These are phyloP conservation scores for Trinectes maculatus DNA, from an alignment of 2,113 vertebrate species.

Conservation along the genomic window DNA sequence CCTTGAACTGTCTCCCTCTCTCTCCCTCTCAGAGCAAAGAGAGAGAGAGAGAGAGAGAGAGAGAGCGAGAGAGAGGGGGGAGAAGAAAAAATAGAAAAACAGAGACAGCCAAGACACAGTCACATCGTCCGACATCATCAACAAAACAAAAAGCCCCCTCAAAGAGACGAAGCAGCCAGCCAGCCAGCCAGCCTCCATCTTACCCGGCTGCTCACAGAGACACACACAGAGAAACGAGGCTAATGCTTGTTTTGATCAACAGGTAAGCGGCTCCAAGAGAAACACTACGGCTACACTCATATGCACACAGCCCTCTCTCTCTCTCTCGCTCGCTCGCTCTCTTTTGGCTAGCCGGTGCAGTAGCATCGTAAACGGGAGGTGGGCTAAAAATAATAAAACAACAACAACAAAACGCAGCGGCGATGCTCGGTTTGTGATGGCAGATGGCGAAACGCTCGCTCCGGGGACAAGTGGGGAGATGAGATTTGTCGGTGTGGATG, in stretches of 20 bases:
- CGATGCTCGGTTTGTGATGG: constrained; percentile 39
- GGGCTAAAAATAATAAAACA: too few species aligned
- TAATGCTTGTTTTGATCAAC: constrained; percentile 78
- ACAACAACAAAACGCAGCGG: constrained; percentile 18
- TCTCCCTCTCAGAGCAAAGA: constrained; percentile 66
- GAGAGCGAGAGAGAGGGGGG: constrained; percentile 32
- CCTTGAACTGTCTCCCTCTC: constrained; percentile 61
- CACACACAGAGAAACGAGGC: constrained; percentile 66
- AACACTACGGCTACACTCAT: constrained; percentile 41
- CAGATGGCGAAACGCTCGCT: constrained; percentile 59
- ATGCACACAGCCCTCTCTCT: constrained; percentile 45
- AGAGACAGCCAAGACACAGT: constrained; percentile 75
- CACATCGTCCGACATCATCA: constrained; percentile 76
- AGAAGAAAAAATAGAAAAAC: too few species aligned
- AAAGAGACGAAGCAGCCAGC: constrained; percentile 70
- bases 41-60: constrained; percentile 48
- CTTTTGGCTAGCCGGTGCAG: too few species aligned
- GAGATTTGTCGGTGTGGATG: constrained; percentile 28
- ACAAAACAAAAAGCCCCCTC: constrained; percentile 70
- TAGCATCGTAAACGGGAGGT: too few species aligned
- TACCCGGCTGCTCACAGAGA: constrained; percentile 73
- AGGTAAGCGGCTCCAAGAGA: constrained; percentile 71
- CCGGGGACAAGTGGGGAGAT: constrained; percentile 44
- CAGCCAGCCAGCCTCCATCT: constrained; percentile 75
- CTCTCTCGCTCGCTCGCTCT: too few species aligned